A percentile compares a stretch with the other conserved stretches of the same genome.
phyloP scores from a whole-genome alignment of 2,888 invertebrate species.

The Trichopria drosophilae region DNA sequence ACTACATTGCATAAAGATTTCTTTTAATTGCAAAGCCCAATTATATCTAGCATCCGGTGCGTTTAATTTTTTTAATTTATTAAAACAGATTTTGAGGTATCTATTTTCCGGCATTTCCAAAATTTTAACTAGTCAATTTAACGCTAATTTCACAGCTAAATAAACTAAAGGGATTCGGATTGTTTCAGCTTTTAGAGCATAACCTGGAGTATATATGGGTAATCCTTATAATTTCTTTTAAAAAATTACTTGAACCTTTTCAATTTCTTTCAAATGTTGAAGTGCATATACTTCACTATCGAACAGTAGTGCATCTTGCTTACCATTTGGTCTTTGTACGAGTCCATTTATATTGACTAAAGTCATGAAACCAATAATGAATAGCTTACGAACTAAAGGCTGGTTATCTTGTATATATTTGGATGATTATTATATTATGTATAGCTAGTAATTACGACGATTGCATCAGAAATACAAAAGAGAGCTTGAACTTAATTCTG shows the following conservation, averaged over 20 bases:
- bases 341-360: too few species aligned
- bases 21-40: neutral
- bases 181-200: slow-evolving; percentile 9
- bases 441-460: too few species aligned
- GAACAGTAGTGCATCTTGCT: too few species aligned
- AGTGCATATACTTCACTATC: too few species aligned
- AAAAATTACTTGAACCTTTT: neutral
- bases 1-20: neutral
- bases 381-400: too few species aligned
- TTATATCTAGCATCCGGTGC: neutral
- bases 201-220: slow-evolving; percentile 4
- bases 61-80: neutral
- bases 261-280: neutral
- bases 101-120: neutral
- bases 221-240: slow-evolving; percentile 6
- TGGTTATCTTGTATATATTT: too few species aligned
- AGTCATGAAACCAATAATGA: too few species aligned
- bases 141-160: neutral
- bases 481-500: too few species aligned
- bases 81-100: neutral
- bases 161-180: neutral
- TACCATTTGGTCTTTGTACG: too few species aligned
- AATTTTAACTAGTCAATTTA: neutral
- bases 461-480: too few species aligned
- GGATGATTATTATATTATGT: too few species aligned